Base-by-base conservation (phyloP, 1,140 invertebrate genomes). In the Plodia interpunctella region DNA sequence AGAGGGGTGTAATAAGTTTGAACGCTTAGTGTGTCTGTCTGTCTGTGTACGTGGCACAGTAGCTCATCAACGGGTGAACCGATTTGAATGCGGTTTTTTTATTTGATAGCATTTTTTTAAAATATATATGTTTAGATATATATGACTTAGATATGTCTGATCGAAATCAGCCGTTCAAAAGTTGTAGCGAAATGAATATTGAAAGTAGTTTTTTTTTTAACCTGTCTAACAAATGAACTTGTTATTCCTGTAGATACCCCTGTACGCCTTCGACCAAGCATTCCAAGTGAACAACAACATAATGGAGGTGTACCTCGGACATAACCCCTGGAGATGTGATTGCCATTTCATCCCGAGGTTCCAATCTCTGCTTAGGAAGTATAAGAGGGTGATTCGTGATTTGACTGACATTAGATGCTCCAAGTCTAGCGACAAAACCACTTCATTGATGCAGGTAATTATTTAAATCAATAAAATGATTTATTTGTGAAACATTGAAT, bases 291-390 rank as follows among this genome's bases (percentile, higher is more conserved):
- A 95, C 72, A 83, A 90, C 49, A 93, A 95, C 66, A 93, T 94
- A 61, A 92, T 92, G 60, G 79, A 91, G 13, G 82, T 96, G 13
- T 92, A 91, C 68, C 87, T 97, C 0, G 95, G 94, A 2, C 87
- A 91, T 44, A 97, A 97, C 90, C 94, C 95, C 0, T 97, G 95
- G 95, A 91, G 92, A 58, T 97, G 96, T 76, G 94, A 96, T 70
- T 97, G 96, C 65, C 90, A 92, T 32, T 96, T 95, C 71, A 94
- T 93, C 5, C 94, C 95, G 13, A 90, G 92, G 20, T 95, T 96
- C 70, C 94, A 95, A 66, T 92, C 94, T 44, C 86, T 96, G 18
- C 74, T 97, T 1, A 92, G 93, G 58, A 94, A 95, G 74, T 95
- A 96, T 75, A 90, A 92, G 53, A 83, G 90, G 17, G 89, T 95